These are phyloP conservation scores for Sebastes steindachneri DNA, from an alignment of 2,797 vertebrate species.

Conservation along the genomic window DNA sequence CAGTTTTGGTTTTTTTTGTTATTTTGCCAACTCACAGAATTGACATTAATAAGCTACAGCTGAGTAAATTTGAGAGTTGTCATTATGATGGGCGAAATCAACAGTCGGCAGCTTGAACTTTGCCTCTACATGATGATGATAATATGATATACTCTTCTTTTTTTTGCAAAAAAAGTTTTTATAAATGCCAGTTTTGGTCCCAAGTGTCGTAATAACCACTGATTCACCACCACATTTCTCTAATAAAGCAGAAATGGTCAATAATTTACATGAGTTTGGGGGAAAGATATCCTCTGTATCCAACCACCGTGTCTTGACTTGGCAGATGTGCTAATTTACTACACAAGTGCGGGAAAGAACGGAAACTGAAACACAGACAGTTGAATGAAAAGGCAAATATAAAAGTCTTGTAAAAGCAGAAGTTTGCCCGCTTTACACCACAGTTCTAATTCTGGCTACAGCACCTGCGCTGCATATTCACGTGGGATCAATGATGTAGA, in stretches of 20 bases:
- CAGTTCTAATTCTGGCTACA: constrained; percentile 49
- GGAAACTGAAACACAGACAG: constrained; percentile 53
- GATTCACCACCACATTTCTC: background rate
- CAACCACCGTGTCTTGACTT: background rate
- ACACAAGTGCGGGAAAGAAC: background rate
- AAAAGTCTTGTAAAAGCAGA: constrained; percentile 61
- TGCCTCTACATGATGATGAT: background rate
- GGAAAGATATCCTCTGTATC: background rate
- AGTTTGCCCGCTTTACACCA: constrained; percentile 31
- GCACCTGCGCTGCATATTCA: constrained; percentile 60
- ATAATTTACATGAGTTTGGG: constrained; percentile 33
- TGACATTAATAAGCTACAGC: background rate
- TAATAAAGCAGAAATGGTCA: constrained; percentile 2
- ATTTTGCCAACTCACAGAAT: background rate
- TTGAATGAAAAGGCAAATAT: constrained; percentile 61
- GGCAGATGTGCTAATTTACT: background rate
- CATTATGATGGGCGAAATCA: background rate
- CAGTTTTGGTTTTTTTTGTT: background rate
- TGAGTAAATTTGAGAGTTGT: background rate
- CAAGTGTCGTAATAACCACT: background rate
- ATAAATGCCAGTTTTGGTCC: background rate
- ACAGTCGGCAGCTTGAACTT: background rate
- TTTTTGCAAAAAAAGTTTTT: background rate
- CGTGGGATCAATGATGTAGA: constrained; percentile 43
- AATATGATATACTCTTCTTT: background rate